Conservation (phyloP, 1,140 invertebrate species). For the Tetranychus urticae region DNA sequence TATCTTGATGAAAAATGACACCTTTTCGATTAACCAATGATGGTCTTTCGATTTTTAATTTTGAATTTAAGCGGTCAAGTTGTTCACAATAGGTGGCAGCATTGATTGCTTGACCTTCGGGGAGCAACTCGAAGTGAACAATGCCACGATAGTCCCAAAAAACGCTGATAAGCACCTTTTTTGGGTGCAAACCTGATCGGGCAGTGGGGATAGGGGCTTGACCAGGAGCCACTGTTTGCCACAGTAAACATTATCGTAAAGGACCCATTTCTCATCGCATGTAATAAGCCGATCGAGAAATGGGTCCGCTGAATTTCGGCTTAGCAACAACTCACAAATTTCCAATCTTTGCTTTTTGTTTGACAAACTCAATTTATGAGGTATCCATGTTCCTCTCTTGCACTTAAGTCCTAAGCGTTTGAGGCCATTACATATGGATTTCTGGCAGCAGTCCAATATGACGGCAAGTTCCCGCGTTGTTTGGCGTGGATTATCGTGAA, state of each 20-base stretch:
- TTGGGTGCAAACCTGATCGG: not conserved
- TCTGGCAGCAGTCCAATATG: too few relatives aligned
- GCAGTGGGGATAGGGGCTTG: not conserved
- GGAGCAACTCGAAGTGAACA: slow-evolving; percentile 2
- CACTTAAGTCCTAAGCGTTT: too few relatives aligned
- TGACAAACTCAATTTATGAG: not conserved
- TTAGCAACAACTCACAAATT: slow-evolving; percentile 3
- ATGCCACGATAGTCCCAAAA: slow-evolving; percentile 7
- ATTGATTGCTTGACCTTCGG: not conserved
- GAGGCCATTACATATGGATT: too few relatives aligned
- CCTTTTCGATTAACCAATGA: not conserved
- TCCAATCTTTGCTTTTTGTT: not conserved
- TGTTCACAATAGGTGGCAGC: not conserved
- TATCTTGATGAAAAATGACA: not conserved
- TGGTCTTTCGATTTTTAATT: not conserved
- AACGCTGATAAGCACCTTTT: slow-evolving; percentile 6
- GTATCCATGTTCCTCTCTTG: too few relatives aligned
- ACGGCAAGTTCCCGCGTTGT: too few relatives aligned
- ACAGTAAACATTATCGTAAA: slow-evolving; percentile 5
- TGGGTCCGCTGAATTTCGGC: not conserved
- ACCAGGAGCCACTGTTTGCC: not conserved
- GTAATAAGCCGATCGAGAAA: slow-evolving; percentile 5
- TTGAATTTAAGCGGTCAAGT: not conserved
- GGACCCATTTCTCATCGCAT: slow-evolving; percentile 5
- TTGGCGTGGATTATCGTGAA: too few relatives aligned